Base-by-base conservation (phyloP, 1,140 invertebrate genomes). In the Delia radicum region DNA sequence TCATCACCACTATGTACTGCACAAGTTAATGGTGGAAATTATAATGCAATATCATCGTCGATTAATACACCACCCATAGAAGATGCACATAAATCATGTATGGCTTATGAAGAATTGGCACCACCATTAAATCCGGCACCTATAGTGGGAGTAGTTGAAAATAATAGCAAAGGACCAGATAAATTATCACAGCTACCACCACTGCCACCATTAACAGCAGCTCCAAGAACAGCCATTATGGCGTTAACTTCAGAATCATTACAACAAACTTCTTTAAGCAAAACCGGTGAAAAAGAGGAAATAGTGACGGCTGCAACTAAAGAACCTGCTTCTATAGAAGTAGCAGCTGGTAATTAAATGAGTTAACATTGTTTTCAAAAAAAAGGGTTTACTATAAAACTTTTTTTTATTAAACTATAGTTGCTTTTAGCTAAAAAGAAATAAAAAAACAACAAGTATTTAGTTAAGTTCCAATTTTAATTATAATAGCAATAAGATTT, bases 1-100 rank as follows among this genome's bases (percentile, higher is more conserved):
- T 33, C 21, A 26, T 31, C n/a, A n/a, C n/a, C 10, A 75, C 29
- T 26, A 28, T 28, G 21, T 67, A 8, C 33, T 24, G 10, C 8
- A 46, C 26, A 73, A 27, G 72, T 28, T 12, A 73, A 71, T 71
- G 67, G 10, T 12, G 67, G 2, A 12, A 48, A 26, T 48, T 21
- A n/a, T n/a, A n/a, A n/a, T 37, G 7, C 27, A n/a, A n/a, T n/a
- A n/a, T n/a, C n/a, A 28, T 26, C 31, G 37, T 84, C 82, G 0
- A 84, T 82, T 27, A 79, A 84, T 15, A 84, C 82, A 61, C 82
- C 82, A 46, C 82, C 82, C 71, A 84, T 84, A 76, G 82, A 84
- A 75, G 78, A 82, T 67, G 67, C 62, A 12, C 81, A 82, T 7
- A 76, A 73, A 21, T 79, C 77, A 26, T 81, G 81, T 15, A 75